phyloP scores from a whole-genome alignment of 2,888 invertebrate genomes.

The Cephonodes hylas region DNA sequence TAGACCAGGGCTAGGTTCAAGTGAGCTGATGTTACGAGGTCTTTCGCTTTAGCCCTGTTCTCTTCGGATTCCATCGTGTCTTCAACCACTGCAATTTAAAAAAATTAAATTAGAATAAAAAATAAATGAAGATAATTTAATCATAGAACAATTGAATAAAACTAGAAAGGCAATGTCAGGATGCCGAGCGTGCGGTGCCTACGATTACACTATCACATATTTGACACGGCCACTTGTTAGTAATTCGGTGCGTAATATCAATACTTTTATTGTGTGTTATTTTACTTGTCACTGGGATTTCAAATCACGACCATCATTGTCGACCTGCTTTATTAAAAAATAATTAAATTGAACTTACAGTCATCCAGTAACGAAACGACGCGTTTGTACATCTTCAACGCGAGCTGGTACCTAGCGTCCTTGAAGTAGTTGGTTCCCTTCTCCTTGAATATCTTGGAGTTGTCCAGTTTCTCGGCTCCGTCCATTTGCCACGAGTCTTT shows the following conservation, averaged over 20 bases:
- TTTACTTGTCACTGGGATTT: too few relatives aligned
- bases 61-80: slow-evolving; percentile 50
- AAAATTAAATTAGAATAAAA: neutral
- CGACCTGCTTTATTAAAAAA: too few relatives aligned
- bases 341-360: slow-evolving; percentile 36
- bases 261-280: too few relatives aligned
- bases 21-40: slow-evolving; percentile 85
- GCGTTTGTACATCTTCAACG: slow-evolving; percentile 93
- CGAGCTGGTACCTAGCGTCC: slow-evolving; percentile 86
- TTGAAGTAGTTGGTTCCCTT: slow-evolving; percentile 96
- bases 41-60: slow-evolving; percentile 43
- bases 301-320: too few relatives aligned
- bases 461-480: slow-evolving; percentile 88
- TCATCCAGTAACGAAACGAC: slow-evolving; percentile 83
- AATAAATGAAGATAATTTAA: too few relatives aligned
- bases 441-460: slow-evolving; percentile 91
- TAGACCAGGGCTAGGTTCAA: slow-evolving; percentile 92
- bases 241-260: too few relatives aligned
- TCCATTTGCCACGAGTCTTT: slow-evolving; percentile 92
- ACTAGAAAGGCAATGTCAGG: too few relatives aligned
- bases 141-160: too few relatives aligned
- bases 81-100: slow-evolving; percentile 20
- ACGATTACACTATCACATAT: too few relatives aligned
- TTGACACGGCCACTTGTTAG: too few relatives aligned
- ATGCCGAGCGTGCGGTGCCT: too few relatives aligned